Conservation (phyloP, 2,113 vertebrate species). For the Jacana jacana region DNA sequence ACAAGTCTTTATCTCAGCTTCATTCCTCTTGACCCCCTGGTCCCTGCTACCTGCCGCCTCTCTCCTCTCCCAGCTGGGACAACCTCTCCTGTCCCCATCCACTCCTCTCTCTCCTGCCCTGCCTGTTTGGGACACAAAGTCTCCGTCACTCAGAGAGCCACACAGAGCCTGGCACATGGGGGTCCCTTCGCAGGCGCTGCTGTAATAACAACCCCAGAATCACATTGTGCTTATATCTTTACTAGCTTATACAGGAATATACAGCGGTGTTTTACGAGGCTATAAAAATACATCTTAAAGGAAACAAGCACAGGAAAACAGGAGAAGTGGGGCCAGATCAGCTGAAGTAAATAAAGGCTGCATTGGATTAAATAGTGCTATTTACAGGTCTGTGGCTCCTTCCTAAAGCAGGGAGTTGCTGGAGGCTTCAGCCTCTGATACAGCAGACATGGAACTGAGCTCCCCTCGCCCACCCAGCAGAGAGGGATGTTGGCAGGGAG, state of each 20-base stretch:
- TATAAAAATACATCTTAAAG: conserved; percentile 58
- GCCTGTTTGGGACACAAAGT: not conserved
- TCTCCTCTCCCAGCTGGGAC: not conserved
- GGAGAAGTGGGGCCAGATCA: conserved; percentile 47
- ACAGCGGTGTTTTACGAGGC: conserved; percentile 57
- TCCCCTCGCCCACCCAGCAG: not conserved
- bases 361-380: conserved; percentile 36
- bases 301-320: conserved; percentile 43
- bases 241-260: conserved; percentile 42
- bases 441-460: rapidly evolving
- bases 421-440: not conserved
- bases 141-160: not conserved
- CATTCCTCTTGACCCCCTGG: rapidly evolving
- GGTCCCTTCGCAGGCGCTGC: not conserved
- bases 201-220: not conserved
- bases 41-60: not conserved
- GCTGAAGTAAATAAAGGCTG: conserved; percentile 60
- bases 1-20: not conserved
- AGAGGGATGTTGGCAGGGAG: not conserved
- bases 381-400: conserved; percentile 25
- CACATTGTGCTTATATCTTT: conserved; percentile 11
- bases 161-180: not conserved
- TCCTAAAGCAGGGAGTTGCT: not conserved
- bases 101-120: not conserved
- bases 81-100: not conserved